Percentiles rank a stretch among this genome's conserved stretches.
These are phyloP conservation scores for Drosophila colorata DNA, from an alignment of 2,888 invertebrate species.

Conservation along the genomic window DNA sequence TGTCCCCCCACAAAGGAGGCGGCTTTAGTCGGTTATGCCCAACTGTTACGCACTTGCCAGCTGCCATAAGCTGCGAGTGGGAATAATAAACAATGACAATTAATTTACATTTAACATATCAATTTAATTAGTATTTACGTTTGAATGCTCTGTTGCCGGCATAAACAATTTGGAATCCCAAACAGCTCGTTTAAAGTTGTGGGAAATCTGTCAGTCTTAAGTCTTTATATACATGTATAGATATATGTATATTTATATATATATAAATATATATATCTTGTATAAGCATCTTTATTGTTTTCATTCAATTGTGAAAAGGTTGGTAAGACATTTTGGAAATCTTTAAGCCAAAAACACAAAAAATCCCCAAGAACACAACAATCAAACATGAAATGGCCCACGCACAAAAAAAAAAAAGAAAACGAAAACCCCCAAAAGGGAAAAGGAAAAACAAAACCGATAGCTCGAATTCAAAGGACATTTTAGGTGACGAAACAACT, in stretches of 20 bases:
- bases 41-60: not conserved
- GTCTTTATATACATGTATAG: too few relatives aligned
- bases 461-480: slow-evolving; percentile 28
- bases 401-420: not conserved
- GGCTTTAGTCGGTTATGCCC: not conserved
- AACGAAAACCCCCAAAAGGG: not conserved
- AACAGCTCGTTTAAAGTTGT: not conserved
- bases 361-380: slow-evolving; percentile 17
- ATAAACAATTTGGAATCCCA: slow-evolving; percentile 2
- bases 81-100: slow-evolving; percentile 29
- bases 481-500: slow-evolving; percentile 56
- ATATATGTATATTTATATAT: not conserved
- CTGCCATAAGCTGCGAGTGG: slow-evolving; percentile 2
- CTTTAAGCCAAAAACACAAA: slow-evolving; percentile 1
- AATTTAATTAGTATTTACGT: slow-evolving; percentile 43
- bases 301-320: slow-evolving; percentile 5
- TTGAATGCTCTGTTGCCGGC: not conserved
- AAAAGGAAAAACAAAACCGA: slow-evolving; percentile 19
- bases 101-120: slow-evolving; percentile 15
- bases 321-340: slow-evolving; percentile 2
- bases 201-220: not conserved
- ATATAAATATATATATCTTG: not conserved
- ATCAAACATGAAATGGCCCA: slow-evolving; percentile 37
- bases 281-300: not conserved
- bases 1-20: not conserved